These are phyloP conservation scores for Chloebia gouldiae DNA, from an alignment of 2,113 vertebrate species.

Conservation along the genomic window DNA sequence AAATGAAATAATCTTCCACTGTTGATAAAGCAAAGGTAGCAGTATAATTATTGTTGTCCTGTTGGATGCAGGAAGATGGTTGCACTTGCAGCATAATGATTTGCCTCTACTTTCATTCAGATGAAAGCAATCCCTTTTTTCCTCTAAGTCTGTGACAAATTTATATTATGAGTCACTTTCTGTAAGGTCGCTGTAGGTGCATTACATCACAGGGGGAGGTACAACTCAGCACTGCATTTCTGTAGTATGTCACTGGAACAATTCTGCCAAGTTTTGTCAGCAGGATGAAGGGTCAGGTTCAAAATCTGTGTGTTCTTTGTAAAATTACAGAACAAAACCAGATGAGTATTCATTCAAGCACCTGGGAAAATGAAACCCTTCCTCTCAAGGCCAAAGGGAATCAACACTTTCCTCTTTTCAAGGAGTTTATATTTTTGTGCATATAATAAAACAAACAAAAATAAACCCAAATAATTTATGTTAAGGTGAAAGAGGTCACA, in stretches of 20 bases:
- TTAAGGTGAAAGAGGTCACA: not conserved
- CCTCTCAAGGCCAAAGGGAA: not conserved
- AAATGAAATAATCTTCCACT: not conserved
- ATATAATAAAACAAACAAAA: not conserved
- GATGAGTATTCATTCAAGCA: constrained; percentile 23
- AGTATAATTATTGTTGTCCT: not conserved
- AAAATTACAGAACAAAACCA: constrained; percentile 54
- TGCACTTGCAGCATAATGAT: not conserved
- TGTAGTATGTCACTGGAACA: constrained; percentile 38
- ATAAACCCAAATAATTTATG: not conserved
- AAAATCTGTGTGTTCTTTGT: constrained; percentile 49
- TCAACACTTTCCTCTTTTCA: not conserved
- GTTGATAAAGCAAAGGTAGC: not conserved
- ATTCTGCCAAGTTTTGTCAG: constrained; percentile 57
- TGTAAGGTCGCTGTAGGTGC: constrained; percentile 18
- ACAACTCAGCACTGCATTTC: constrained; percentile 7
- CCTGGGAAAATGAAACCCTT: constrained; percentile 27
- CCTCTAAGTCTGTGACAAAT: constrained; percentile 15
- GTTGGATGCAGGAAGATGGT: not conserved
- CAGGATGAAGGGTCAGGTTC: constrained; percentile 40
- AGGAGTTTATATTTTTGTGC: not conserved
- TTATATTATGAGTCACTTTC: constrained; percentile 49
- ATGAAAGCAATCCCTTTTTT: constrained; percentile 27
- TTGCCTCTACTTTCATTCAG: constrained; percentile 14
- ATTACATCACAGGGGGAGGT: constrained; percentile 57